Base-by-base conservation (phyloP, 2,113 vertebrate species). In the Alethe castanea region DNA sequence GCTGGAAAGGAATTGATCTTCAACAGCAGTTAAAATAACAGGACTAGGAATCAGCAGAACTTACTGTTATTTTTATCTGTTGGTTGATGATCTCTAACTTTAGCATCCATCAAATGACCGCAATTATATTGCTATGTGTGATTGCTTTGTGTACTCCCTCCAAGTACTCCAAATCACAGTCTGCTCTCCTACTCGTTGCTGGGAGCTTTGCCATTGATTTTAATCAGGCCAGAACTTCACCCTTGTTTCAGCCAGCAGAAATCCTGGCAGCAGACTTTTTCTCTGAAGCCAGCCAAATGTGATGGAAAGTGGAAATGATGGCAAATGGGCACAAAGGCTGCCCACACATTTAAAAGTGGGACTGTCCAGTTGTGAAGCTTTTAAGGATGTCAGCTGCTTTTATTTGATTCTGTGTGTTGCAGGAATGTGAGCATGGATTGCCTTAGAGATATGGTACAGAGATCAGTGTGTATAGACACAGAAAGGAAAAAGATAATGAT, bases 1-100 rank as follows among this genome's bases (percentile, higher is more conserved):
- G 17, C 47, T 84, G 56, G 42, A 54, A 54, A 82, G 5, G 29
- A 64, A 86, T 69, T 73, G 67, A 92, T 91, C 93, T 92, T 62
- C 88, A 91, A 28, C 19, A 85, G 42, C 26, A 47, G 35, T 44
- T 82, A 80, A 82, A 96, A 81, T 62, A 81, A 84, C 56, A 81
- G 70, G 61, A 84, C 28, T 54, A 50, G 38, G 50, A 95, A 92
- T 87, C 59, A 69, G 73, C 70, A 91, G 45, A 81, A 85, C 84
- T 79, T 10, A 2, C 57, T 69, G 70, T 48, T 91, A 92, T 91
- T 93, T 91, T 94, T 82, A 86, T 53, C 66, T 57, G 56, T 14
- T 81, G 36, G 59, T 61, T 82, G 87, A 85, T 92, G 90, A 80
- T 95, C 84, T 77, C 62, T 91, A 93, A 96, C 94, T 96, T 94